Evolutionary conservation across 1,140 invertebrate genomes (phyloP).

Genomic region (Colletes gigas): DNA sequence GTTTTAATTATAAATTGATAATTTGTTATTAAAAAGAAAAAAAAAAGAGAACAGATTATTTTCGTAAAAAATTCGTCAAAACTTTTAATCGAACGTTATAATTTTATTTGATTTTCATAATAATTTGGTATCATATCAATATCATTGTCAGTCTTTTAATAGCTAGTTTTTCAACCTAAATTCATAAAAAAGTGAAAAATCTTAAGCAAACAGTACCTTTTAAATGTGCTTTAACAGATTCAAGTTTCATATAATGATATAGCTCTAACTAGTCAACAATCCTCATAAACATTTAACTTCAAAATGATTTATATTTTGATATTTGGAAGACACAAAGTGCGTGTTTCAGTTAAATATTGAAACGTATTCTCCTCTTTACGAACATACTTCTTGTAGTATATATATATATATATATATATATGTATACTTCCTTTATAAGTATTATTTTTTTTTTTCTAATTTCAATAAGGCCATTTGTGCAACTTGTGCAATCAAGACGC

Average conservation of each 20-base stretch:
- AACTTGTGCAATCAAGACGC: conserved; percentile 29
- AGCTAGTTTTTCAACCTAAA: conserved; percentile 5
- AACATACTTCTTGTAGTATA: conserved; percentile 25
- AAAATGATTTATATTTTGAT: conserved; percentile 47
- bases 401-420: not conserved
- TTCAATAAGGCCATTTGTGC: conserved; percentile 53
- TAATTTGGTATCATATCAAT: conserved; percentile 35
- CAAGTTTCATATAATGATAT: conserved; percentile 16
- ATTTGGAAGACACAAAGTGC: conserved; percentile 59
- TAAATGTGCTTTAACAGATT: conserved; percentile 17
- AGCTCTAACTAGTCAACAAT: conserved; percentile 49
- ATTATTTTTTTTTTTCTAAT: conserved; percentile 1
- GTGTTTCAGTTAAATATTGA: conserved; percentile 34
- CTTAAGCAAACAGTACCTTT: conserved; percentile 13
- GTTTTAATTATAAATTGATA: not conserved
- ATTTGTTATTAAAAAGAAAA: not conserved
- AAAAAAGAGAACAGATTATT: not conserved
- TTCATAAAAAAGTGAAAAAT: conserved; percentile 29
- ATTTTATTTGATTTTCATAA: not conserved
- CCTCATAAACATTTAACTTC: conserved; percentile 35
- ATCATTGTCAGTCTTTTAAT: conserved; percentile 44
- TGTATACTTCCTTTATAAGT: conserved; percentile 26
- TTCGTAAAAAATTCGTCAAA: not conserved
- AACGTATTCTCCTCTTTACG: conserved; percentile 8
- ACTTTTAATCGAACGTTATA: not conserved